Conservation (phyloP, 92 coral and sea anemone species). For the Heliopora coerulea region DNA sequence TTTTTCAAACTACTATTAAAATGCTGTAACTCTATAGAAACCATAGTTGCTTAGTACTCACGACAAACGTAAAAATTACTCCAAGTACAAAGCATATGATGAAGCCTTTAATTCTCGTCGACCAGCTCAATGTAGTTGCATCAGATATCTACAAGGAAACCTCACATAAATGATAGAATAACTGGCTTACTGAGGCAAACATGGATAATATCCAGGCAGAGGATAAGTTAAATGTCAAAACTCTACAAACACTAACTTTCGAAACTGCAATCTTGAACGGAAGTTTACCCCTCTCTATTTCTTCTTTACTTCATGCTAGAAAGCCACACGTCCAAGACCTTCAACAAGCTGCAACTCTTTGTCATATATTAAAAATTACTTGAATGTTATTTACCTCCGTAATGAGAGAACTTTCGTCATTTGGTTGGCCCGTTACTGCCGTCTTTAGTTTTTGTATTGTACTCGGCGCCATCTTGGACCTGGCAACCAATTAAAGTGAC, state of each 20-base stretch:
- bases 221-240: too few species aligned
- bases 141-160: conserved; percentile 71
- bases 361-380: not conserved
- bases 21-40: too few species aligned
- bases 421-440: conserved; percentile 73
- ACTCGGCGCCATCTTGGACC: conserved; percentile 93
- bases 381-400: conserved; percentile 71
- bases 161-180: too few species aligned
- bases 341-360: not conserved
- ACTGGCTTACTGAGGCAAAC: too few species aligned
- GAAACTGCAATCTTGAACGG: too few species aligned
- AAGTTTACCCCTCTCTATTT: too few species aligned
- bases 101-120: conserved; percentile 94
- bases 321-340: not conserved
- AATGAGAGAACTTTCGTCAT: conserved; percentile 82
- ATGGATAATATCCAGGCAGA: too few species aligned
- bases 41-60: conserved; percentile 46
- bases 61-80: conserved; percentile 74
- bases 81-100: conserved; percentile 81
- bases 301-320: too few species aligned
- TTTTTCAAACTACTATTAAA: too few species aligned
- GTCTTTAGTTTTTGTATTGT: conserved; percentile 84
- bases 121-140: conserved; percentile 98
- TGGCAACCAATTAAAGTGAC: conserved; percentile 22
- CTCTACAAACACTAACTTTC: too few species aligned